Percentiles rank a stretch among this genome's conserved stretches.
Conservation (phyloP, 2,113 vertebrate genomes). For the Colius striatus region DNA sequence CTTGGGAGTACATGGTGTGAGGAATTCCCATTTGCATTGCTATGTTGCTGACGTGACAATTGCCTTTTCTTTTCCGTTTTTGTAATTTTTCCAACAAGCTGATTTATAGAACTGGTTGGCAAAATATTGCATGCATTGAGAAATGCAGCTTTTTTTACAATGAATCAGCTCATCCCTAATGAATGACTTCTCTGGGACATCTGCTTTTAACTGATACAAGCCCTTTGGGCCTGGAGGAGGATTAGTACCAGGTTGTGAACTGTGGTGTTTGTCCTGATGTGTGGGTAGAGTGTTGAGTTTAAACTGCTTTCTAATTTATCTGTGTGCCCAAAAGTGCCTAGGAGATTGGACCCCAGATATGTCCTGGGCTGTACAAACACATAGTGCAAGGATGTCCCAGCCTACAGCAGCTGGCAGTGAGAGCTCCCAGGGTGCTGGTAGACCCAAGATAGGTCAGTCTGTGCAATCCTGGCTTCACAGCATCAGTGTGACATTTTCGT, state of each 20-base stretch:
- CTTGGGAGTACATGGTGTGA: background rate
- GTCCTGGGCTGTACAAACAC: background rate
- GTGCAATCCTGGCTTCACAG: accelerated
- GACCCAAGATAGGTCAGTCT: background rate
- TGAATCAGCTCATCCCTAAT: background rate
- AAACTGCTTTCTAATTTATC: background rate
- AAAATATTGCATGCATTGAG: background rate
- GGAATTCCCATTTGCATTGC: background rate
- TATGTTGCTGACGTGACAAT: background rate
- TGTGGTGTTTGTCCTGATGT: background rate
- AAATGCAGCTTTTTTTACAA: background rate
- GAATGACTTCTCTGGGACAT: background rate
- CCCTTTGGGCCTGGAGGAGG: background rate
- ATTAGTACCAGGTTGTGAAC: background rate
- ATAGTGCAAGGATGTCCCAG: background rate
- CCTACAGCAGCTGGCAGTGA: background rate
- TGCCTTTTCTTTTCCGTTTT: background rate
- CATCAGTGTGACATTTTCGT: background rate
- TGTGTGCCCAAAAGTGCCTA: background rate
- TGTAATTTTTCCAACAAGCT: background rate
- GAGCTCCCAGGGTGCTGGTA: background rate
- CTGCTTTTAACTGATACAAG: background rate
- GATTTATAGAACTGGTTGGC: background rate
- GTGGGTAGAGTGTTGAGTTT: background rate
- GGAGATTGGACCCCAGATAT: background rate